Evolutionary conservation across 2,797 vertebrate genomes (phyloP).

Genomic region (Takifugu ocellatus): DNA sequence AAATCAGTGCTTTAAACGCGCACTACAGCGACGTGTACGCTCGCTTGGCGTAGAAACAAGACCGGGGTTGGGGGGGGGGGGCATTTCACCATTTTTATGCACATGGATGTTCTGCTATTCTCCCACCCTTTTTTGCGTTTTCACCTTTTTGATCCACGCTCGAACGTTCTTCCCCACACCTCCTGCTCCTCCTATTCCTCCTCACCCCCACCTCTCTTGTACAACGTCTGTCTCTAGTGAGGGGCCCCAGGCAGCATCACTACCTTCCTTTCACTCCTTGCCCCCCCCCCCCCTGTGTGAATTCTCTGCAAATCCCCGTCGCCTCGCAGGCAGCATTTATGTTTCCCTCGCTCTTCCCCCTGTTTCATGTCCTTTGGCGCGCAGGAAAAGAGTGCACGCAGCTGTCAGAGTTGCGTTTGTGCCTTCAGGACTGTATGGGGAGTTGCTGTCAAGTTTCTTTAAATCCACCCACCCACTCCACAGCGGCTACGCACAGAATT

Average conservation of each 20-base stretch:
- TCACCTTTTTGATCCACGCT: constrained; percentile 39
- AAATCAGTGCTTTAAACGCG: constrained; percentile 30
- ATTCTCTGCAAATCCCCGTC: constrained; percentile 50
- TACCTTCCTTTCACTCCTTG: constrained; percentile 54
- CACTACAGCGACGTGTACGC: too few relatives aligned
- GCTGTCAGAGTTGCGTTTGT: constrained; percentile 52
- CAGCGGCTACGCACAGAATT: constrained; percentile 3
- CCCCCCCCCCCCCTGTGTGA: constrained; percentile 16
- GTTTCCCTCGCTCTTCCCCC: constrained; percentile 15
- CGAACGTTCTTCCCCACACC: constrained; percentile 14
- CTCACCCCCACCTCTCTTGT: constrained; percentile 21
- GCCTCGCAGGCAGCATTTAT: constrained; percentile 39
- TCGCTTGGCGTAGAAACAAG: too few relatives aligned
- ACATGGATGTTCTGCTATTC: constrained; percentile 1
- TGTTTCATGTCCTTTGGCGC: constrained; percentile 38
- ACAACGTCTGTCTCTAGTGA: constrained; percentile 48
- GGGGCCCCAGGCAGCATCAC: constrained; percentile 61
- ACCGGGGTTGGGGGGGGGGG: too few relatives aligned
- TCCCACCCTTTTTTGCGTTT: neutral
- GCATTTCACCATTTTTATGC: neutral
- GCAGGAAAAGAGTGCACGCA: constrained; percentile 11
- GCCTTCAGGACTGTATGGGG: constrained; percentile 47
- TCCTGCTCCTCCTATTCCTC: constrained; percentile 1
- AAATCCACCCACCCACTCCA: constrained; percentile 42
- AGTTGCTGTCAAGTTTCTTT: constrained; percentile 64